Conservation (phyloP, 2,797 vertebrate genomes). For the Poliocrania exsul region DNA sequence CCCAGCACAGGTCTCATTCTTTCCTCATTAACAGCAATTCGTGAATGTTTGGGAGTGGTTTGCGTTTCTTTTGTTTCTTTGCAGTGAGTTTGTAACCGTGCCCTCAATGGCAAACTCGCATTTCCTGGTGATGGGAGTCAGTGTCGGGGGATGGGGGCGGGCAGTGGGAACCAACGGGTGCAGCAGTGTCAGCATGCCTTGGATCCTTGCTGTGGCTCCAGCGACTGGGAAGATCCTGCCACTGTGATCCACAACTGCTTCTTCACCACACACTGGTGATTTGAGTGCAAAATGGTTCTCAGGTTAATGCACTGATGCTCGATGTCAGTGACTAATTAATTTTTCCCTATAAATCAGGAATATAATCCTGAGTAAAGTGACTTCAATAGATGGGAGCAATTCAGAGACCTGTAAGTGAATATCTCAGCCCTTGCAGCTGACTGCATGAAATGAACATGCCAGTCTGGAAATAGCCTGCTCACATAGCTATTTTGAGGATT, state of each 20-base stretch:
- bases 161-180: neutral
- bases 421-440: neutral
- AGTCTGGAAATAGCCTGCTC: neutral
- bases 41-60: neutral
- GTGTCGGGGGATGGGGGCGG: too few species aligned
- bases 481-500: neutral
- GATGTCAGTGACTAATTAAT: neutral
- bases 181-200: neutral
- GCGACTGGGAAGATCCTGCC: neutral
- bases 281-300: fast-evolving
- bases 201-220: neutral
- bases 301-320: neutral
- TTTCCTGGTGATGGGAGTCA: neutral
- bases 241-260: neutral
- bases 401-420: neutral
- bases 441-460: neutral
- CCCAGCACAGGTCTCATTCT: neutral
- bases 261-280: fast-evolving
- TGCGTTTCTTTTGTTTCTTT: neutral
- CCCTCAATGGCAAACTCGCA: neutral
- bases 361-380: neutral
- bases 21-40: neutral
- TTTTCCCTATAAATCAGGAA: neutral
- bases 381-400: neutral
- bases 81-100: neutral